Evolutionary conservation across 92 coral and sea anemone genomes (phyloP).

Genomic region (Diadumene lineata): DNA sequence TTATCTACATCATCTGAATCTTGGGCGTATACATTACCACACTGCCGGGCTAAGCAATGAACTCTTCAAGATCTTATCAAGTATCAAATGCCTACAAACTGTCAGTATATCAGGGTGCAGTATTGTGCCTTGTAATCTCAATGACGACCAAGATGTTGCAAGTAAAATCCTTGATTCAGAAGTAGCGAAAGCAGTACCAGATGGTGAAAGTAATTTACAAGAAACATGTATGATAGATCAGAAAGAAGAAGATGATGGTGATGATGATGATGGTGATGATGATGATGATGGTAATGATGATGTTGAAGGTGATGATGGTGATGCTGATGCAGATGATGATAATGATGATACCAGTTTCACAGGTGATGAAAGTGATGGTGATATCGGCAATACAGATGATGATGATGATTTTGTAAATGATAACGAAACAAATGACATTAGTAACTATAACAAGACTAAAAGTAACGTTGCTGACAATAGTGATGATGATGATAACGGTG

Average conservation of each 20-base stretch:
- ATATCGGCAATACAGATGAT: neutral
- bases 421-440: neutral
- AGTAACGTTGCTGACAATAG: neutral
- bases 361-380: neutral
- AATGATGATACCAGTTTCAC: neutral
- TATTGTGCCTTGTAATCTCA: neutral
- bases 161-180: neutral
- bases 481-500: constrained; percentile 14
- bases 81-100: constrained; percentile 17
- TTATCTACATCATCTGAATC: constrained; percentile 26
- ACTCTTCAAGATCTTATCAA: constrained; percentile 24
- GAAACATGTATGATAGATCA: too few relatives aligned
- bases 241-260: too few relatives aligned
- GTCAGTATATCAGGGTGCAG: constrained; percentile 41
- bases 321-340: neutral
- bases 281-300: neutral
- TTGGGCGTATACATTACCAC: constrained; percentile 35
- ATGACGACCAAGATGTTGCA: neutral
- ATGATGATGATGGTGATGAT: neutral
- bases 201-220: neutral
- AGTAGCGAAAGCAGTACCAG: neutral
- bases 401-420: neutral
- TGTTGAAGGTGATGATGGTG: neutral
- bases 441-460: too few relatives aligned
- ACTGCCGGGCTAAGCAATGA: constrained; percentile 14